These are phyloP conservation scores for Agonopterix heracliana DNA, from an alignment of 2,888 invertebrate genomes.

Conservation along the genomic window DNA sequence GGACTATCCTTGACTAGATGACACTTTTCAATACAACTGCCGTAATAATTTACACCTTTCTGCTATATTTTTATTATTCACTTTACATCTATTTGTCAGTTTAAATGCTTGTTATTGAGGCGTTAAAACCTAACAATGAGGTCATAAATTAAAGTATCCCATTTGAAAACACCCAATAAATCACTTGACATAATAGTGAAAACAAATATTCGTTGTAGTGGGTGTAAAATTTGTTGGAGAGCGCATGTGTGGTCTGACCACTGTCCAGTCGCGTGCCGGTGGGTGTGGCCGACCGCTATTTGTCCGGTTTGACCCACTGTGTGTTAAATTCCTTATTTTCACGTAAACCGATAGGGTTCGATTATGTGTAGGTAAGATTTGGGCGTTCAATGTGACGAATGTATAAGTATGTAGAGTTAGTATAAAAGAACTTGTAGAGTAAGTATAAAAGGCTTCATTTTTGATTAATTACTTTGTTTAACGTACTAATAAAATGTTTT, in stretches of 20 bases:
- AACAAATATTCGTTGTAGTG: slow-evolving; percentile 25
- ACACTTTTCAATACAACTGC: slow-evolving; percentile 50
- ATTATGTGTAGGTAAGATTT: slow-evolving; percentile 28
- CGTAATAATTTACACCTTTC: slow-evolving; percentile 29
- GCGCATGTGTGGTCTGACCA: slow-evolving; percentile 70
- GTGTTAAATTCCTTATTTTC: slow-evolving; percentile 30
- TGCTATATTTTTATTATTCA: slow-evolving; percentile 5
- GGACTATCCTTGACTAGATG: slow-evolving; percentile 49
- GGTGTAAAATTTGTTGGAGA: slow-evolving; percentile 45
- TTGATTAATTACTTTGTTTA: too few species aligned
- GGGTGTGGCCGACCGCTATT: slow-evolving; percentile 50
- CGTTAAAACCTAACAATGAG: background rate
- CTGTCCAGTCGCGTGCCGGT: slow-evolving; percentile 58
- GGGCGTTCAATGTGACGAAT: too few species aligned
- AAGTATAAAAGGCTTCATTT: too few species aligned
- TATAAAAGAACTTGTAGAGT: too few species aligned
- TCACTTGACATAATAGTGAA: slow-evolving; percentile 24
- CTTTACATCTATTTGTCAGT: background rate
- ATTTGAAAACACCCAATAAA: slow-evolving; percentile 21
- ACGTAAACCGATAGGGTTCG: slow-evolving; percentile 50
- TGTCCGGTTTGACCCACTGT: slow-evolving; percentile 28
- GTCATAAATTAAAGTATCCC: slow-evolving; percentile 5
- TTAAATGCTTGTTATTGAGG: too few species aligned
- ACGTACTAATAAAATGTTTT: too few species aligned
- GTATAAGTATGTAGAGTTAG: too few species aligned